Conservation (phyloP, 2,797 vertebrate species). For the Crax fasciolata region DNA sequence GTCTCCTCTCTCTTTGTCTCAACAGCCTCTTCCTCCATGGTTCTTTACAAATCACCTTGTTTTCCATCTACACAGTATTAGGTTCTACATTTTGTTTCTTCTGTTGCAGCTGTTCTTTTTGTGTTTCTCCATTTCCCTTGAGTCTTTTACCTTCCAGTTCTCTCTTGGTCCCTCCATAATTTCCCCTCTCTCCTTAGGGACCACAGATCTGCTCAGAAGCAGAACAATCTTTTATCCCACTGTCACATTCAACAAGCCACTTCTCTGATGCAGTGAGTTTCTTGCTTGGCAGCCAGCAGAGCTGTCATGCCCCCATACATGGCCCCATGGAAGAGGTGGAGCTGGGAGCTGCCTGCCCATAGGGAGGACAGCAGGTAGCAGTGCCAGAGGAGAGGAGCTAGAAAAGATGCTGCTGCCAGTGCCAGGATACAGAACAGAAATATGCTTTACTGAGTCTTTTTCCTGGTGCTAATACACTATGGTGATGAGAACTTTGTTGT, state of each 20-base stretch:
- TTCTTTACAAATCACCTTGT: background rate
- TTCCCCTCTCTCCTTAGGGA: background rate
- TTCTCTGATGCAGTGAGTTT: background rate
- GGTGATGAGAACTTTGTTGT: background rate
- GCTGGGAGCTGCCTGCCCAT: fast-evolving
- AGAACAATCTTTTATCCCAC: background rate
- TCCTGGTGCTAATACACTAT: background rate
- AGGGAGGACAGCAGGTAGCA: background rate
- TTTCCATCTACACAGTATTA: background rate
- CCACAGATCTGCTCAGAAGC: background rate
- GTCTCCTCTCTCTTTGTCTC: background rate
- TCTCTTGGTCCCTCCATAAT: background rate
- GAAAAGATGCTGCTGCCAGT: fast-evolving
- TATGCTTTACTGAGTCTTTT: background rate
- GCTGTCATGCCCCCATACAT: no score
- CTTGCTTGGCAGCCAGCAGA: background rate
- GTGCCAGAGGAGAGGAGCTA: background rate
- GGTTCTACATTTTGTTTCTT: background rate
- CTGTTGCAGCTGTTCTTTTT: background rate
- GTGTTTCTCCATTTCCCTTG: background rate
- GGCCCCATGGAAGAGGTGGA: fast-evolving
- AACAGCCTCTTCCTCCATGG: background rate
- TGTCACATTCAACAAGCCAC: fast-evolving
- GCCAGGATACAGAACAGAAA: background rate
- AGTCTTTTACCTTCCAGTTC: background rate